Conservation (phyloP, 2,888 invertebrate genomes). For the Luperina testacea region DNA sequence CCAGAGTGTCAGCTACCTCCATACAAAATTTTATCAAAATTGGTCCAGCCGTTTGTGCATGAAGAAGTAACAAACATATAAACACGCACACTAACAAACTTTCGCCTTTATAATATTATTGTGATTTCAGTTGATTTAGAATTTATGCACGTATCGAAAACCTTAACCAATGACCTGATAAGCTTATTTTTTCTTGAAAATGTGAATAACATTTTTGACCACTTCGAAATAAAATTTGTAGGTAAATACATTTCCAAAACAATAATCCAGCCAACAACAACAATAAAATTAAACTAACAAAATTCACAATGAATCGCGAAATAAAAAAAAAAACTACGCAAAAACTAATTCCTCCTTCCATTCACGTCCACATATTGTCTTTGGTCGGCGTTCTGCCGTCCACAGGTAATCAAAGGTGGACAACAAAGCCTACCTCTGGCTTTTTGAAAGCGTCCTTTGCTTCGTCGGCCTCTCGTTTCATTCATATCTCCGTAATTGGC, state of each 20-base stretch:
- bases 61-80: too few relatives aligned
- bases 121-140: neutral
- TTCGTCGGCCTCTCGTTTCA: constrained; percentile 74
- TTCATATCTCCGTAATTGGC: constrained; percentile 86
- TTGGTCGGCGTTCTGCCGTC: constrained; percentile 70
- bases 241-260: neutral
- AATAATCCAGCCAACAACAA: constrained; percentile 16
- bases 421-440: constrained; percentile 84
- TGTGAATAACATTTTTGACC: neutral
- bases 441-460: constrained; percentile 84
- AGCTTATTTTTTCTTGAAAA: neutral
- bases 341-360: constrained; percentile 72
- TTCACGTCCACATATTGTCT: constrained; percentile 75
- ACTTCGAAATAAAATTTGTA: neutral
- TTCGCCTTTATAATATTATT: too few relatives aligned
- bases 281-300: constrained; percentile 53
- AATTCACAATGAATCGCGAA: constrained; percentile 46
- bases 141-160: neutral
- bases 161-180: too few relatives aligned
- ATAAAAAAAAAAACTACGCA: constrained; percentile 56
- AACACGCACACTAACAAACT: too few relatives aligned
- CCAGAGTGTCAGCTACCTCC: too few relatives aligned
- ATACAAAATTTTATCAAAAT: too few relatives aligned
- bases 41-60: too few relatives aligned
- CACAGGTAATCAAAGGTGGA: constrained; percentile 87